Evolutionary conservation across 2,113 vertebrate genomes (phyloP), one percentile per base, ranked within the genome.

Genomic region (Gracilinanus agilis): DNA sequence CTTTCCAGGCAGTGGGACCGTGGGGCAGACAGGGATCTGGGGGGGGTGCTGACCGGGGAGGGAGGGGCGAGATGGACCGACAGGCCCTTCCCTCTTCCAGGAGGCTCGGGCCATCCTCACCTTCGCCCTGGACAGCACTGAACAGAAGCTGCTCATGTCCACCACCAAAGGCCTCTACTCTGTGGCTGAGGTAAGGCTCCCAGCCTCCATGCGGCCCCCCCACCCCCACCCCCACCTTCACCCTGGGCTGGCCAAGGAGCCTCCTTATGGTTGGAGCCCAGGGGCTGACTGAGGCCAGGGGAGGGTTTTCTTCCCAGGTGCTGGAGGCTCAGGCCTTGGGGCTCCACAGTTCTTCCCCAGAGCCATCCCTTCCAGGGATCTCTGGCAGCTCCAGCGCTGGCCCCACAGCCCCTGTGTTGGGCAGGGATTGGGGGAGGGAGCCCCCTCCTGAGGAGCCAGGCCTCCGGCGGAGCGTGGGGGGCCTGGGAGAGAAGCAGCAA

Each of bases 121-220:
- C 0, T 99, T 99, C 4, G 99, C 99, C 0, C 98, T 99, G 0
- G 99, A 99, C 96, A 99, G 99, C 2, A 92, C 93, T 0, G 98
- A 99, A 13, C 97, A 24, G 97, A 99, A 97, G 95, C 98, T 99
- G 49, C 97, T 99, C 96, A 99, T 98, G 98, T 98, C 98, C 1
- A 99, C 98, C 24, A 99, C 99, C 89, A 99, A 98, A 97, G 99
- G 99, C 23, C 98, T 98, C 0, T 99, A 99, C 97, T 99, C 99
- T 0, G 97, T 99, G 40, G 93, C 98, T 0, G 99, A 99, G 99
- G 99, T 99, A 94, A 83, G 2, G 2, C 40, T 27, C 44, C 19
- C 21, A 10, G 88, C 11, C 44, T 40, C 88, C 24, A 11, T 49
- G 10, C 5, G 9, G 12, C 24, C 88, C 2, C n/a, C 7, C 5